Evolutionary conservation across 2,888 invertebrate genomes (phyloP).

Genomic region (Xestia xanthographa): DNA sequence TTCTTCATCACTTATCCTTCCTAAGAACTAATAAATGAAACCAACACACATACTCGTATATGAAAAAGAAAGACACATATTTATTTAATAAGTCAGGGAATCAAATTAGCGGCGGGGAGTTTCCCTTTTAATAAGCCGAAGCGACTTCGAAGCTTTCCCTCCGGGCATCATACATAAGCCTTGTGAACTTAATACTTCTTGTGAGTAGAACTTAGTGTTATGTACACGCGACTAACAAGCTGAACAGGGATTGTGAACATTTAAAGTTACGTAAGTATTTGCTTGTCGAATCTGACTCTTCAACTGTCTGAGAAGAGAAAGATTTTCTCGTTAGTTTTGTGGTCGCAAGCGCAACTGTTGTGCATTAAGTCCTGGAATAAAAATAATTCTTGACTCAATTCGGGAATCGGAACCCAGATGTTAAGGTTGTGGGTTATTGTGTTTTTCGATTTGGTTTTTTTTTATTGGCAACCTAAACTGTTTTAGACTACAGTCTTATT

Average conservation of each 20-base stretch:
- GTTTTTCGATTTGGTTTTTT: no score
- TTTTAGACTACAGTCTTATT: no score
- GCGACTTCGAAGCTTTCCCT: slow-evolving; percentile 34
- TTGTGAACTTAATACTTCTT: slow-evolving; percentile 52
- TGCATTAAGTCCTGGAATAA: no score
- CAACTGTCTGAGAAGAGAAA: not conserved
- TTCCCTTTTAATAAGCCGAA: slow-evolving; percentile 39
- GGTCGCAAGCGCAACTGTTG: not conserved
- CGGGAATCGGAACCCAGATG: no score
- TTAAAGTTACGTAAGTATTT: not conserved
- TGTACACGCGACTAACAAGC: slow-evolving; percentile 27
- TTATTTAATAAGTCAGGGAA: slow-evolving; percentile 8
- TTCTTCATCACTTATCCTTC: no score
- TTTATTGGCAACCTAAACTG: no score
- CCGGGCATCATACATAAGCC: slow-evolving; percentile 35
- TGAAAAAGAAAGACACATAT: not conserved
- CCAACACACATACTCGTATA: no score
- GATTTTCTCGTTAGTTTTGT: no score
- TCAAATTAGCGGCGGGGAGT: slow-evolving; percentile 25
- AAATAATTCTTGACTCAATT: no score
- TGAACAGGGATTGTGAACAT: slow-evolving; percentile 1
- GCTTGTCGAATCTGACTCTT: not conserved
- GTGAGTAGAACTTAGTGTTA: slow-evolving; percentile 40
- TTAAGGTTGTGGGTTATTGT: no score
- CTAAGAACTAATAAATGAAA: slow-evolving; percentile 2